phyloP scores from a whole-genome alignment of 2,113 vertebrate genomes.

The Glareola pratincola region DNA sequence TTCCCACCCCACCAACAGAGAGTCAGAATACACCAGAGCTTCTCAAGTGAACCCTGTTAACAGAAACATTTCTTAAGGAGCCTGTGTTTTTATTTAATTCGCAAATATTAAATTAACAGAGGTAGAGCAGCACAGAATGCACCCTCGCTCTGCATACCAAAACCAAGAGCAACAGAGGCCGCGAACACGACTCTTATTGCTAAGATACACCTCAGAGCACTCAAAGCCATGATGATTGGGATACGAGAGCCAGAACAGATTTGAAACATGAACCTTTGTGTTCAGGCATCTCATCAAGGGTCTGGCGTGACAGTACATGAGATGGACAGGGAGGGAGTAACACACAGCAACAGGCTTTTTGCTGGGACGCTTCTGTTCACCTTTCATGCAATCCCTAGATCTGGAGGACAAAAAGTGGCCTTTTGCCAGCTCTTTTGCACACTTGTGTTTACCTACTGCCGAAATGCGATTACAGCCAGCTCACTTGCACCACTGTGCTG shows the following conservation, averaged over 20 bases:
- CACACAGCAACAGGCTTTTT: background rate
- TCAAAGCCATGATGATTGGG: background rate
- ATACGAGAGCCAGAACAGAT: background rate
- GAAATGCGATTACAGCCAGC: background rate
- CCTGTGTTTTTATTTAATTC: background rate
- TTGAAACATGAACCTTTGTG: background rate
- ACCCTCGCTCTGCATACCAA: background rate
- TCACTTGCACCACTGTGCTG: fast-evolving
- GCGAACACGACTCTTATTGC: background rate
- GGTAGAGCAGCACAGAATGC: background rate
- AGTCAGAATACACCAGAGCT: background rate
- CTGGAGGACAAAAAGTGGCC: background rate
- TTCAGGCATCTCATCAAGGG: background rate
- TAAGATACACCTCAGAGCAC: background rate
- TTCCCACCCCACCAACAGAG: background rate
- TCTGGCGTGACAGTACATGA: fast-evolving
- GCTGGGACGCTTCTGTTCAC: background rate
- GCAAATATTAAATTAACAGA: background rate
- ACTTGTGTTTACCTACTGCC: background rate
- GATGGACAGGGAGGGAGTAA: background rate
- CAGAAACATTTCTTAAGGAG: background rate
- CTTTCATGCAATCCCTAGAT: background rate
- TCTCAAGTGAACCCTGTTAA: background rate
- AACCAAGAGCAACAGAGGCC: background rate
- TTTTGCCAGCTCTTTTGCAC: background rate